Evolutionary conservation across 2,113 vertebrate genomes (phyloP), one percentile per base, ranked within the genome.

Genomic region (Rattus rattus): DNA sequence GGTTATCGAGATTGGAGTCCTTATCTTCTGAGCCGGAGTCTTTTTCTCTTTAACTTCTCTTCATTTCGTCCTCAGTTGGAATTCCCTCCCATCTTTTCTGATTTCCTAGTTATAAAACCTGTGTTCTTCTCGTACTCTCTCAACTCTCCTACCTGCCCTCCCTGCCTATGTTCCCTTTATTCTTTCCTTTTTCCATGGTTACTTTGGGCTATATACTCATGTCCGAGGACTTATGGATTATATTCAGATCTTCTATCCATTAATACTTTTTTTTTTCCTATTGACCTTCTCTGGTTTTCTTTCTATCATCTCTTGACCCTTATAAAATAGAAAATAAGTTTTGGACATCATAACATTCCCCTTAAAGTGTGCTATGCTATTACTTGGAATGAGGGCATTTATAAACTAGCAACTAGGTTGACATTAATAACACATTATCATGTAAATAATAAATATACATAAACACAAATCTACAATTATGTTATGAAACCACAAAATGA

Each of bases 371-470:
- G 22, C 1, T 28, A 77, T 24, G 19, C 22, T 92, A 49, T 75
- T 93, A 90, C 36, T 87, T 95, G 61, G 19, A 94, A 89, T 87
- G 43, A 73, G 52, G 5, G 7, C 2, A n/a, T 61, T 22, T 36
- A 92, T 70, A 65, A 96, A 61, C n/a, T 86, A 77, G 47, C 80
- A 81, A 36, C 59, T 67, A 54, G 7, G 72, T 75, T 47, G 79
- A 72, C 61, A 87, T 79, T 83, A 94, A 72, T 94, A 85, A 91
- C 61, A 75, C 43, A 88, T 91, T 33, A 10, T 73, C 11, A 20
- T 56, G 80, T 59, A 72, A 95, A 83, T 94, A 90, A 70, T 47
- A 92, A 88, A 83, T 75, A 43, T 2, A 88, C 63, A 75, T 93
- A 8, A 86, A 81, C 72, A 72, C 73, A 77, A 83, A 88, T 92